These are phyloP conservation scores for Globicephala melas DNA, from an alignment of 2,113 vertebrate genomes.

Conservation along the genomic window DNA sequence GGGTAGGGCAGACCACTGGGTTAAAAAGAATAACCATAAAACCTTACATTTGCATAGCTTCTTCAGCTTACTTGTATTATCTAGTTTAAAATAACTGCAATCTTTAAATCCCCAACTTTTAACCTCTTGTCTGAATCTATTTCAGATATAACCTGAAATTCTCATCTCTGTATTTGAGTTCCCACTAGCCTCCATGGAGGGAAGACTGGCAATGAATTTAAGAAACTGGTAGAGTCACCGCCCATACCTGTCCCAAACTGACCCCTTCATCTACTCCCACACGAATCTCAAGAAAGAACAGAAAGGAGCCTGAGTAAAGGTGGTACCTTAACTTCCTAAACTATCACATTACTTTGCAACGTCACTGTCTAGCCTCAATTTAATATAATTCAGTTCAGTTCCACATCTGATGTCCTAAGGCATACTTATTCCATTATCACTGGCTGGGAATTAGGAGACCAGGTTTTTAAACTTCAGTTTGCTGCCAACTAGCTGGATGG, in stretches of 20 bases:
- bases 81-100: neutral
- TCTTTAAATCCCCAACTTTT: constrained; percentile 2
- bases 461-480: neutral
- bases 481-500: neutral
- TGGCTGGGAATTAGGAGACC: neutral
- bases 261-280: neutral
- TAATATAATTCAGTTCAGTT: neutral
- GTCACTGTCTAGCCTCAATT: neutral
- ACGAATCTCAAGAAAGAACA: neutral
- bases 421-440: neutral
- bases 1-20: neutral
- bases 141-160: constrained; percentile 17
- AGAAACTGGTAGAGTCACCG: neutral
- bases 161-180: neutral
- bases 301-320: neutral
- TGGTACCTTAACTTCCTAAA: neutral
- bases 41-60: neutral
- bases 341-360: neutral
- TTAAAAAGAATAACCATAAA: constrained; percentile 12
- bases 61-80: neutral
- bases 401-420: neutral
- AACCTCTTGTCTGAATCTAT: neutral
- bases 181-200: neutral
- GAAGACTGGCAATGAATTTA: neutral
- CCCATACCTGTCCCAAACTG: neutral